Conservation (phyloP, 1,140 invertebrate species). For the Luehdorfia chinensis region DNA sequence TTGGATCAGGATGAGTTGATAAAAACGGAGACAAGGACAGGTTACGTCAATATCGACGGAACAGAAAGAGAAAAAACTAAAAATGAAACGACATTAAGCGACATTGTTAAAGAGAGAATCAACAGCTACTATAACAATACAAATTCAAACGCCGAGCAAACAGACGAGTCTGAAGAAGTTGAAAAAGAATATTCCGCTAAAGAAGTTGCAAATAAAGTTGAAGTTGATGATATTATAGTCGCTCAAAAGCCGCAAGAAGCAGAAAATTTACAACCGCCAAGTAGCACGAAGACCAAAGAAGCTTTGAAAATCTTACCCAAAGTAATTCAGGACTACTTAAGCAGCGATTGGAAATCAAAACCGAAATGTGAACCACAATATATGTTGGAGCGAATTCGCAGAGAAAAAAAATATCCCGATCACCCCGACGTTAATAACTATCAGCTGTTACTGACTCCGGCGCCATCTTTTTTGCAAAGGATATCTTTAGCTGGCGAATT, state of each 20-base stretch:
- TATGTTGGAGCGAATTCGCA: slow-evolving; percentile 79
- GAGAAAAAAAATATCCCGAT: slow-evolving; percentile 77
- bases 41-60: slow-evolving; percentile 69
- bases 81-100: slow-evolving; percentile 48
- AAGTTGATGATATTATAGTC: slow-evolving; percentile 62
- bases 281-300: slow-evolving; percentile 51
- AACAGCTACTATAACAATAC: slow-evolving; percentile 46
- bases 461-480: slow-evolving; percentile 83
- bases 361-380: slow-evolving; percentile 79
- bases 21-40: slow-evolving; percentile 65
- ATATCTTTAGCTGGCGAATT: slow-evolving; percentile 86
- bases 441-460: slow-evolving; percentile 81
- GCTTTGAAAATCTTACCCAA: slow-evolving; percentile 63
- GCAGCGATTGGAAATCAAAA: slow-evolving; percentile 59
- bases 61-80: slow-evolving; percentile 58
- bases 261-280: slow-evolving; percentile 41
- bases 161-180: slow-evolving; percentile 4
- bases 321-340: slow-evolving; percentile 71
- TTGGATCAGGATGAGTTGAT: slow-evolving; percentile 45
- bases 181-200: slow-evolving; percentile 12
- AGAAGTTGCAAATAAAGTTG: slow-evolving; percentile 30
- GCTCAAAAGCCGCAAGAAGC: slow-evolving; percentile 31
- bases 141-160: slow-evolving; percentile 25
- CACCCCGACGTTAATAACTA: slow-evolving; percentile 76
- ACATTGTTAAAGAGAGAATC: slow-evolving; percentile 56